Conservation (phyloP, 2,113 vertebrate species). For the Calidris pygmaea region DNA sequence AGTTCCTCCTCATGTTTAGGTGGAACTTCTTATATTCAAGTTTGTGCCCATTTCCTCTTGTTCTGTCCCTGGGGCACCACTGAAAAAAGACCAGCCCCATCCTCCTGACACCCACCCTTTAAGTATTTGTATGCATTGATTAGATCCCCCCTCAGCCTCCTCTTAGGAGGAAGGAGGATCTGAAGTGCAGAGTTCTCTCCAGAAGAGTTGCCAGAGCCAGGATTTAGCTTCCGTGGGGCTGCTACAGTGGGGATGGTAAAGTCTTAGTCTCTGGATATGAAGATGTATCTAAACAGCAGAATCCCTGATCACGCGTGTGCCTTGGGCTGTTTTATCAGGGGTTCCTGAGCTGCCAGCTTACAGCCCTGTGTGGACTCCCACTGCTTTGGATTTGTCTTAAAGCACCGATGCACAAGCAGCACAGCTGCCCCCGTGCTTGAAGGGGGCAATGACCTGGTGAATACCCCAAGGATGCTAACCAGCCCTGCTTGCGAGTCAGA, state of each 20-base stretch:
- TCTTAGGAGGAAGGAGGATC: background rate
- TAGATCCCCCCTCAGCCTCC: too few species aligned
- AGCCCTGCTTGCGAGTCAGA: background rate
- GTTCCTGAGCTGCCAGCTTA: background rate
- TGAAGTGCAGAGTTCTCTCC: background rate
- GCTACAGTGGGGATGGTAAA: background rate
- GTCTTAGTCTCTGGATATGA: background rate
- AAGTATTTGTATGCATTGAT: too few species aligned
- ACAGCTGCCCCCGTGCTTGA: rapidly evolving
- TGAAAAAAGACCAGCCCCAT: too few species aligned
- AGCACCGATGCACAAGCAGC: background rate
- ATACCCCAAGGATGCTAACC: background rate
- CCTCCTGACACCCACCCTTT: too few species aligned
- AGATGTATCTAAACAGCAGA: background rate
- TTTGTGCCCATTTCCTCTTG: too few species aligned
- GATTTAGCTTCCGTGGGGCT: background rate
- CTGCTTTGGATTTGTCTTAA: background rate
- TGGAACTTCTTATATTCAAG: too few species aligned
- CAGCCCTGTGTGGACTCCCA: background rate
- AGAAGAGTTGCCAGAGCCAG: background rate
- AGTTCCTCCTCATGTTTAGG: too few species aligned
- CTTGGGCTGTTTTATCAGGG: background rate
- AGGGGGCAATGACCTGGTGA: background rate
- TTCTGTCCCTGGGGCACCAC: too few species aligned
- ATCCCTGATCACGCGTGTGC: rapidly evolving